Conservation (phyloP, 1,140 invertebrate genomes). For the Drosophila neocordata region DNA sequence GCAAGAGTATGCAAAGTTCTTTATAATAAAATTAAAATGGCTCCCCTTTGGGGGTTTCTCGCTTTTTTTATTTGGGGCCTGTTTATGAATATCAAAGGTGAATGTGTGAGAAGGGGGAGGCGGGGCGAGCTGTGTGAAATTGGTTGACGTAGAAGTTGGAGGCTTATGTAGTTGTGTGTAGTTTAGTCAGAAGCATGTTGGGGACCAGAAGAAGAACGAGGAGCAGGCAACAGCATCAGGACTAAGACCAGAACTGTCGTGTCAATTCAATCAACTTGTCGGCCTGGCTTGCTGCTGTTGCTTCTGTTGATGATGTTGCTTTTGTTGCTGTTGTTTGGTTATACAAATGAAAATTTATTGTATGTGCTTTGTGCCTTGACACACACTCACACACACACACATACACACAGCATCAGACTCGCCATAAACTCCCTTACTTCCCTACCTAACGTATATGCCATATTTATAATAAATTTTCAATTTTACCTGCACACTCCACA, state of each 20-base stretch:
- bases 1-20: not conserved
- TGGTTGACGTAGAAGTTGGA: not conserved
- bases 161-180: slow-evolving; percentile 23
- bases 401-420: slow-evolving; percentile 28
- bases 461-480: slow-evolving; percentile 11
- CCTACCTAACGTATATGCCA: not conserved
- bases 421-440: not conserved
- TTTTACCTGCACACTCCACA: slow-evolving; percentile 5
- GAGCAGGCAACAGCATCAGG: not conserved
- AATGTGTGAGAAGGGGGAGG: slow-evolving; percentile 1
- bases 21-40: not conserved
- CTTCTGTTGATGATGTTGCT: slow-evolving; percentile 15
- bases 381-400: slow-evolving; percentile 22
- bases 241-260: slow-evolving; percentile 31
- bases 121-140: slow-evolving; percentile 2
- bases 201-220: slow-evolving; percentile 5
- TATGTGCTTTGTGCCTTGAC: slow-evolving; percentile 50
- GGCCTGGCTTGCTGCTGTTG: slow-evolving; percentile 28
- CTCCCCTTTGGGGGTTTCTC: not conserved
- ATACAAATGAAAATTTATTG: slow-evolving; percentile 66
- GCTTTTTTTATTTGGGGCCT: slow-evolving; percentile 1
- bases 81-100: slow-evolving; percentile 53
- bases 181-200: slow-evolving; percentile 27
- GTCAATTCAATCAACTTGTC: slow-evolving; percentile 62
- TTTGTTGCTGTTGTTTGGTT: slow-evolving; percentile 37